Percentiles rank a stretch among this genome's conserved stretches.
These are phyloP conservation scores for Echinometra lucunter DNA, from an alignment of 53 echinoderm and acorn worm genomes.

Conservation along the genomic window DNA sequence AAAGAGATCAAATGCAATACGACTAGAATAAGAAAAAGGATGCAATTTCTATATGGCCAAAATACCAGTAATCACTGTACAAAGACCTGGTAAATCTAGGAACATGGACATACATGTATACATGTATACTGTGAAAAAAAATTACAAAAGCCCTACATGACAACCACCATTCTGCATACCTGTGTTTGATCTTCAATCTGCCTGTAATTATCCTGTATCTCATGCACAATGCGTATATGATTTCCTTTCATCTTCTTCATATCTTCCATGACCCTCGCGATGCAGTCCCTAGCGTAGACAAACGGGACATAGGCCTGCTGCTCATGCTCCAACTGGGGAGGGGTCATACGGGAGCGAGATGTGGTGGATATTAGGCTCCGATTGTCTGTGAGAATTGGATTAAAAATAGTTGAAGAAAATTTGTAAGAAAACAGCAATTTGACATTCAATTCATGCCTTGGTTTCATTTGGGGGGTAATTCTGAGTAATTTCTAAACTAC, in stretches of 20 bases:
- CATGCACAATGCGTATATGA: slow-evolving; percentile 88
- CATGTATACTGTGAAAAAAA: not conserved
- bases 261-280: slow-evolving; percentile 92
- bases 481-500: no score
- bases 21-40: not conserved
- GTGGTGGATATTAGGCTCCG: slow-evolving; percentile 76
- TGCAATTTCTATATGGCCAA: not conserved
- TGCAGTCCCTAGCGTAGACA: slow-evolving; percentile 88
- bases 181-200: slow-evolving; percentile 95
- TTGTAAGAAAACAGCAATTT: no score
- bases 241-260: slow-evolving; percentile 95
- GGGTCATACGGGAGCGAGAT: slow-evolving; percentile 70
- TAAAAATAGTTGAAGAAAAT: no score
- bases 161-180: slow-evolving; percentile 58
- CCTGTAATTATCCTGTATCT: slow-evolving; percentile 88
- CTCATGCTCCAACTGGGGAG: slow-evolving; percentile 82
- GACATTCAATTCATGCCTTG: not conserved
- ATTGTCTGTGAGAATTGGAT: slow-evolving; percentile 64
- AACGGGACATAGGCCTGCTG: slow-evolving; percentile 98
- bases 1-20: not conserved
- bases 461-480: no score
- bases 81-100: not conserved
- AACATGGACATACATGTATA: not conserved
- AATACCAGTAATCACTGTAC: not conserved
- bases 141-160: not conserved